Conservation (phyloP, 2,113 vertebrate genomes). For the Prochilodus magdalenae region DNA sequence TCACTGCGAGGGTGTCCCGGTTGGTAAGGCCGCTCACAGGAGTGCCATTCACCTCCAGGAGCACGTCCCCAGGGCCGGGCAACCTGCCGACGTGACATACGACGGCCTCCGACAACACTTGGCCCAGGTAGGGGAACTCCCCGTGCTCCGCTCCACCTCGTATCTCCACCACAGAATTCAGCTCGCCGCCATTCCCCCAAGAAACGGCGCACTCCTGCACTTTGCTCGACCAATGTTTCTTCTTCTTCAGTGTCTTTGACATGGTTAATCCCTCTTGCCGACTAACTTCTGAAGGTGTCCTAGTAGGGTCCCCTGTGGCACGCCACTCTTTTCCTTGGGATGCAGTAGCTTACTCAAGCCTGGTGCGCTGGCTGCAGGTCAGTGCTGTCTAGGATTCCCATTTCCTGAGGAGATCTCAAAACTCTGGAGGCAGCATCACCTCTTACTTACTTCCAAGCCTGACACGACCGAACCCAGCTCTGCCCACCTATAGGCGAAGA, state of each 20-base stretch:
- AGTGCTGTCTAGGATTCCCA: constrained; percentile 13
- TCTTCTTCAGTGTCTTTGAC: constrained; percentile 95
- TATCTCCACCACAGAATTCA: constrained; percentile 79
- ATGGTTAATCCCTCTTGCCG: constrained; percentile 66
- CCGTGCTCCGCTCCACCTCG: constrained; percentile 90
- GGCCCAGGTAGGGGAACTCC: constrained; percentile 90
- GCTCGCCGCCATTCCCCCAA: constrained; percentile 79
- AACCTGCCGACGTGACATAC: constrained; percentile 83
- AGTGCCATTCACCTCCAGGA: constrained; percentile 95
- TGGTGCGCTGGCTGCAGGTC: neutral
- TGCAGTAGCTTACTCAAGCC: neutral
- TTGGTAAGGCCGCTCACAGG: constrained; percentile 94
- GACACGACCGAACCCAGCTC: neutral
- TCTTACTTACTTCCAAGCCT: neutral
- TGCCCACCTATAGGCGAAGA: neutral
- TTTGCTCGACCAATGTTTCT: constrained; percentile 93
- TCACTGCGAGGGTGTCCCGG: constrained; percentile 91
- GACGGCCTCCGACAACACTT: constrained; percentile 77
- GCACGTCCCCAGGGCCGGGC: constrained; percentile 86
- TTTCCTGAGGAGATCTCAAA: constrained; percentile 22
- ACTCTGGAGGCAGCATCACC: constrained; percentile 9
- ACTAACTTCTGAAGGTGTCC: neutral
- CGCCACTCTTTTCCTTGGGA: neutral
- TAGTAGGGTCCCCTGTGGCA: constrained; percentile 10
- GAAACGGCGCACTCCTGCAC: constrained; percentile 91